Evolutionary conservation across 2,113 vertebrate genomes (phyloP).

Genomic region (Zosterops pallidus): DNA sequence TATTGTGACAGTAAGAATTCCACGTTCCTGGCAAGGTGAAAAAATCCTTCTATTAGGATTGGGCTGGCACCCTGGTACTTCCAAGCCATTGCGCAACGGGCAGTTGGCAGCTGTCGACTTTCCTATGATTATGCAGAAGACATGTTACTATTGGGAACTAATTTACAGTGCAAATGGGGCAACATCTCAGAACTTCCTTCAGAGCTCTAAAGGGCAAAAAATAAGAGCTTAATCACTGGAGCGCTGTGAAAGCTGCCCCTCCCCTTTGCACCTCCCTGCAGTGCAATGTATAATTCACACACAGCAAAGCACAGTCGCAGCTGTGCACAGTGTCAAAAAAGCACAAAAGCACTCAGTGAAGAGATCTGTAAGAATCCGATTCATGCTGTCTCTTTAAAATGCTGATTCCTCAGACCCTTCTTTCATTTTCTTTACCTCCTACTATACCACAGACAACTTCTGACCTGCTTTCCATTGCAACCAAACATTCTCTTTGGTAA

Average conservation of each 20-base stretch:
- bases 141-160: neutral
- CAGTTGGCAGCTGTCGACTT: rapidly evolving
- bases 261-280: neutral
- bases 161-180: neutral
- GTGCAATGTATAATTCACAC: neutral
- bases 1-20: neutral
- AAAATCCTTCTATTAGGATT: neutral
- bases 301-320: neutral
- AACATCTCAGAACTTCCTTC: neutral
- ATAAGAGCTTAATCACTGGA: neutral
- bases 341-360: neutral
- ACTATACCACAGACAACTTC: neutral
- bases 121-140: neutral
- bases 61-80: neutral
- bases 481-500: neutral
- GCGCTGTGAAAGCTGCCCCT: neutral
- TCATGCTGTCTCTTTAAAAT: conserved; percentile 22
- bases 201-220: neutral
- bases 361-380: neutral
- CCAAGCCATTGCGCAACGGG: neutral
- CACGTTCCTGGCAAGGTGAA: neutral
- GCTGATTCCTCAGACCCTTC: neutral
- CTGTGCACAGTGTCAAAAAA: neutral
- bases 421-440: conserved; percentile 8
- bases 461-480: neutral